Conservation (phyloP, 2,797 vertebrate species). For the Macrochelys suwanniensis region DNA sequence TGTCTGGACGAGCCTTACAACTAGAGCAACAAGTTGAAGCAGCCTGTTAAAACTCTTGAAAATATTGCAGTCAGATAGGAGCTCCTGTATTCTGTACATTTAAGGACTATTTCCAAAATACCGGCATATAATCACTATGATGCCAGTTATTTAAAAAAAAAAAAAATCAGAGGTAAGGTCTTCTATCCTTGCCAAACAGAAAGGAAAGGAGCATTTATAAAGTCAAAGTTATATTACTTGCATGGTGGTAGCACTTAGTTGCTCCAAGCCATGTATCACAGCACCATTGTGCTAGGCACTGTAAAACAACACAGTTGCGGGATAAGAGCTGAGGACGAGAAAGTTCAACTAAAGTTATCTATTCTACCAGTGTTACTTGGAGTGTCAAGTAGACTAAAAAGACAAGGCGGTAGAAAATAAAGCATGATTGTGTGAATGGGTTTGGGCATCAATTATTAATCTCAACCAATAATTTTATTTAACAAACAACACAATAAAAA, state of each 20-base stretch:
- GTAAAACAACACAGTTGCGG: background rate
- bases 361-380: background rate
- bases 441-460: background rate
- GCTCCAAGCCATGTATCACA: background rate
- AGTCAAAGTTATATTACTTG: rapidly evolving
- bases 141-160: rapidly evolving
- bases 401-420: background rate
- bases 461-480: background rate
- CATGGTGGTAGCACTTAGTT: rapidly evolving
- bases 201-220: rapidly evolving
- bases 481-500: background rate
- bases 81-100: background rate
- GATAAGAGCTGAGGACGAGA: background rate
- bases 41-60: background rate
- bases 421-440: background rate
- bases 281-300: background rate
- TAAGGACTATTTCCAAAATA: background rate
- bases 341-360: background rate
- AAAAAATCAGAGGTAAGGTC: background rate
- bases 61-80: background rate
- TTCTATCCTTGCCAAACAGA: background rate
- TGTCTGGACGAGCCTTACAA: background rate
- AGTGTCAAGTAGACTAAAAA: background rate
- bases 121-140: rapidly evolving
- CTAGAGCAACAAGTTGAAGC: background rate